phyloP scores from a whole-genome alignment of 2,113 vertebrate genomes.

The Pseudorasbora parva region DNA sequence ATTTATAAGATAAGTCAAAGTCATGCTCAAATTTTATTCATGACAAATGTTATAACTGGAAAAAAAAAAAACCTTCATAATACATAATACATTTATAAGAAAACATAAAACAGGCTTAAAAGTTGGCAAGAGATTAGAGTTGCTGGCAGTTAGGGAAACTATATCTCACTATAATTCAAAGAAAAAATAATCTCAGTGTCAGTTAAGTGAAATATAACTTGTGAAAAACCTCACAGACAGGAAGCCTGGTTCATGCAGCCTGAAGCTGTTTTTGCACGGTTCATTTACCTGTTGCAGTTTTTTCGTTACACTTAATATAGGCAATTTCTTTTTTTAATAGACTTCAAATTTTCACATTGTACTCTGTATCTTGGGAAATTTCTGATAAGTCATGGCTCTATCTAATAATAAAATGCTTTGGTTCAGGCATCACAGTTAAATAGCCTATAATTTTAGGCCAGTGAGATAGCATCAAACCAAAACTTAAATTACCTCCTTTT shows the following conservation, averaged over 20 bases:
- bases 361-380: constrained; percentile 23
- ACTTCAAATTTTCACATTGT: background rate
- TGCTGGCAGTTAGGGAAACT: background rate
- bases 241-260: background rate
- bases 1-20: constrained; percentile 1
- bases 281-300: background rate
- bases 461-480: background rate
- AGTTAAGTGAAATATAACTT: constrained; percentile 37
- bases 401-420: constrained; percentile 19
- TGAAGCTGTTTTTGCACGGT: background rate
- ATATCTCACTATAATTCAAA: background rate
- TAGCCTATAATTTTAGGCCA: background rate
- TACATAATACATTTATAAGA: background rate
- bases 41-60: background rate
- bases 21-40: background rate
- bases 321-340: background rate
- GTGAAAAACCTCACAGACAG: background rate
- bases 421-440: constrained; percentile 29
- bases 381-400: background rate
- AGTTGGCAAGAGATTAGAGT: background rate
- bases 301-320: background rate
- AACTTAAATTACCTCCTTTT: background rate
- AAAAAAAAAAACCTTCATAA: background rate
- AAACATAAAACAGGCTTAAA: constrained; percentile 12
- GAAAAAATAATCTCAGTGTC: background rate